These are phyloP conservation scores for Osmerus mordax DNA, from an alignment of 2,113 vertebrate species.

Conservation along the genomic window DNA sequence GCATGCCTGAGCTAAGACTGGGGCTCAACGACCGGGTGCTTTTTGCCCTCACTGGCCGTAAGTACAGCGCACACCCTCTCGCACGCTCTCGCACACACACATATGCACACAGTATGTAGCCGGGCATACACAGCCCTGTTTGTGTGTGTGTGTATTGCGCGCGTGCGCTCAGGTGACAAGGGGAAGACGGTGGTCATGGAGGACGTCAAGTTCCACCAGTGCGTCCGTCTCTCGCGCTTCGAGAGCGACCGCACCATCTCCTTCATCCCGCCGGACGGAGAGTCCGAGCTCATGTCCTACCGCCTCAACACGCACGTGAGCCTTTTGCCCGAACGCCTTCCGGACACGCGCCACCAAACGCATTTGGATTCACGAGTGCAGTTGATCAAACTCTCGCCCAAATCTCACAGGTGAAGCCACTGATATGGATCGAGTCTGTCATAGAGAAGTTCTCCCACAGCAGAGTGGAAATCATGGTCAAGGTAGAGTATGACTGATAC, in stretches of 20 bases:
- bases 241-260: slow-evolving; percentile 91
- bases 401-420: slow-evolving; percentile 81
- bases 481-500: slow-evolving; percentile 65
- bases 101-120: background rate
- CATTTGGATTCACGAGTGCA: too few species aligned
- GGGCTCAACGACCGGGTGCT: slow-evolving; percentile 88
- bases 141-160: background rate
- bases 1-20: slow-evolving; percentile 89
- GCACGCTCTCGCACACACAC: background rate
- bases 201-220: slow-evolving; percentile 95
- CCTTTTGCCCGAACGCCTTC: background rate
- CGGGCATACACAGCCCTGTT: background rate
- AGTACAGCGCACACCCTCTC: slow-evolving; percentile 30
- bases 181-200: slow-evolving; percentile 90
- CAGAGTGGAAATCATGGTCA: slow-evolving; percentile 91
- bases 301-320: slow-evolving; percentile 87
- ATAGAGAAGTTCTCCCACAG: slow-evolving; percentile 96
- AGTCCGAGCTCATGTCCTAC: slow-evolving; percentile 95
- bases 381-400: background rate
- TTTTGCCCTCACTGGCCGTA: slow-evolving; percentile 87
- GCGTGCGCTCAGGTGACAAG: slow-evolving; percentile 75
- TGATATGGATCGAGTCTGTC: slow-evolving; percentile 94
- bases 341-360: too few species aligned
- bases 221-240: slow-evolving; percentile 88
- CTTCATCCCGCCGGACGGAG: slow-evolving; percentile 89